Evolutionary conservation across 2,113 vertebrate species (phyloP), one percentile per base, ranked within the genome.

Genomic region (Anhinga anhinga): DNA sequence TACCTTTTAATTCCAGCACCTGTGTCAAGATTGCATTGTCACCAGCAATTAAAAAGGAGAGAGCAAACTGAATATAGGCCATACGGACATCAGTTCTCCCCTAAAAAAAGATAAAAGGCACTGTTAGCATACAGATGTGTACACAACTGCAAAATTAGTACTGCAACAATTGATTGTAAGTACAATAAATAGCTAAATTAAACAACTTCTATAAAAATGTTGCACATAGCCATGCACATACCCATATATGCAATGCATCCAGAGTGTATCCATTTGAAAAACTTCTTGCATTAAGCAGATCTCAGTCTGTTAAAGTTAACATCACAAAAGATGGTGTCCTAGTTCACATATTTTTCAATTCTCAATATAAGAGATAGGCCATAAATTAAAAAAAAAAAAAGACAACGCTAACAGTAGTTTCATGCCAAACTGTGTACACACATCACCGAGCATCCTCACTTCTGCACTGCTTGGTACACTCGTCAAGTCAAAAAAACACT

Each of bases 1-100:
- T 98, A 99, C 99, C 99, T 99, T 99, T 99, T 66, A 98, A 89
- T 56, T 99, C 99, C 95, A 99, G 97, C 88, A 99, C 96, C 29
- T 99, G 99, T 78, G 94, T 97, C 32, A 99, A 93, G 26, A 98
- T 97, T 44, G 97, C 93, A 82, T 97, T 98, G 78, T 99, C 99
- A 29, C 99, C 99, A 29, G 98, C 98, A 52, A 99, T 98, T 82
- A 99, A 92, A 84, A 99, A 99, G 53, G 99, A 99, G 45, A 99
- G 95, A 16, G 98, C 98, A 92, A 99, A 99, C 97, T 99, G 99
- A 94, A 99, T 98, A 34, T 99, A 99, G 61, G 99, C 99, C 98
- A 99, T 98, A 49, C 99, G 99, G n/a, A 99, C 98, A 40, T 99
- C 99, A 19, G 96, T 86, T 89, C 91, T 97, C 6, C 99, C 99